Evolutionary conservation across 2,797 vertebrate species (phyloP).

Genomic region (Pseudopleuronectes americanus): DNA sequence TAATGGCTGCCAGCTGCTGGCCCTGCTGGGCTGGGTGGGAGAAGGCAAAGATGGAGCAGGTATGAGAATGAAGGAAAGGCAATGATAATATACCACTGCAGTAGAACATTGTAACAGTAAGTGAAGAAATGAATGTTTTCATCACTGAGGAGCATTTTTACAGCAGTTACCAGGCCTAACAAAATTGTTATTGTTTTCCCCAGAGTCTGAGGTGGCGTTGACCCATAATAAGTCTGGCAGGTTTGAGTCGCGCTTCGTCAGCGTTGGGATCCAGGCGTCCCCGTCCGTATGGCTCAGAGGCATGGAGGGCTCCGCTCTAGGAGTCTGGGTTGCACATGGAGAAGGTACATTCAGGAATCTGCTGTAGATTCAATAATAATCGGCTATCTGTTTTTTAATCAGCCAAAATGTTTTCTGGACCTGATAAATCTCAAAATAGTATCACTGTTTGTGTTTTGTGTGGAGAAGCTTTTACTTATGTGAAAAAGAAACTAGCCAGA

Average conservation of each 20-base stretch:
- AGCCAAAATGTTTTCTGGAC: no score
- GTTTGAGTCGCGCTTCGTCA: constrained; percentile 92
- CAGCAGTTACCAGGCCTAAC: not conserved
- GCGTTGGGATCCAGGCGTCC: constrained; percentile 85
- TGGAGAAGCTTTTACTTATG: no score
- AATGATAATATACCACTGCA: not conserved
- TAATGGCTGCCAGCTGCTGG: constrained; percentile 93
- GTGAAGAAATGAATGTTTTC: not conserved
- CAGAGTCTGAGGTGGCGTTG: constrained; percentile 84
- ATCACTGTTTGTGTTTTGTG: no score
- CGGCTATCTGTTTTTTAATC: no score
- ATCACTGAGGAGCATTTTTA: not conserved
- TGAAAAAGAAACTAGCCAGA: no score
- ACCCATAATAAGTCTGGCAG: constrained; percentile 89
- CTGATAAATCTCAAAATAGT: no score
- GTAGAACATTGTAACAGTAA: not conserved
- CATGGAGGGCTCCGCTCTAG: constrained; percentile 90
- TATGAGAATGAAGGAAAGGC: constrained; percentile 20
- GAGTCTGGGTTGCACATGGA: constrained; percentile 93
- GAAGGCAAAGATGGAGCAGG: constrained; percentile 58
- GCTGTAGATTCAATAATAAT: not conserved
- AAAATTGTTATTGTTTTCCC: not conserved
- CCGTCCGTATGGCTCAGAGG: constrained; percentile 88
- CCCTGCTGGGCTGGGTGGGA: constrained; percentile 92
- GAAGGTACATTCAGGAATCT: constrained; percentile 85